These are phyloP conservation scores for Siniperca knerii DNA, from an alignment of 2,113 vertebrate species.

Conservation along the genomic window DNA sequence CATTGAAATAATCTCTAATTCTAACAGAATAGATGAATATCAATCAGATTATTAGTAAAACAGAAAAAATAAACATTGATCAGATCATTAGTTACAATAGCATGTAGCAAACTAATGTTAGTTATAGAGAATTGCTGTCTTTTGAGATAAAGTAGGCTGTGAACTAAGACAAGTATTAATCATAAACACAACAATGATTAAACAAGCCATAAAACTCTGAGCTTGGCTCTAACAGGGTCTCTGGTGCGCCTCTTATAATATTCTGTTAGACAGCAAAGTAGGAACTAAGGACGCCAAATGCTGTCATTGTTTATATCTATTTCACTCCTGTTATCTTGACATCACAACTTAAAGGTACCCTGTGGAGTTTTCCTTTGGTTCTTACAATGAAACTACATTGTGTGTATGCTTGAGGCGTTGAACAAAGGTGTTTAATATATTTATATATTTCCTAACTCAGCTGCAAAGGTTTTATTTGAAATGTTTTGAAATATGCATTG, in stretches of 20 bases:
- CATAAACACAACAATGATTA: conserved; percentile 17
- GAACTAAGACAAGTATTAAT: not conserved
- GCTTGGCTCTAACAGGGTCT: not conserved
- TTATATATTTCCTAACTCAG: not conserved
- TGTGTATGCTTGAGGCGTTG: not conserved
- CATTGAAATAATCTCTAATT: conserved; percentile 17
- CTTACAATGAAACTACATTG: not conserved
- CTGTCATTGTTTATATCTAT: conserved; percentile 3
- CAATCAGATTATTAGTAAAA: conserved; percentile 1
- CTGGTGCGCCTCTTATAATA: not conserved
- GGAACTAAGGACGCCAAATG: not conserved
- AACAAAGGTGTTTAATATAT: not conserved
- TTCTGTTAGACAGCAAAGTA: not conserved
- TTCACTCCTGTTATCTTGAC: not conserved
- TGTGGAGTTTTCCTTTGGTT: not conserved
- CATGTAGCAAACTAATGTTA: not conserved
- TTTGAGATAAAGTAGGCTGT: conserved; percentile 12
- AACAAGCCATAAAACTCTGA: not conserved
- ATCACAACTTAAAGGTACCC: not conserved
- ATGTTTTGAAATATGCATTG: not conserved
- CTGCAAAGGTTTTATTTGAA: not conserved
- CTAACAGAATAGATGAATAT: conserved; percentile 14
- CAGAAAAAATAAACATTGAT: not conserved
- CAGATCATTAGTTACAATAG: conserved; percentile 3
- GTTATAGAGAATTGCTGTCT: conserved; percentile 9